These are phyloP conservation scores for Catharus bicknelli DNA, from an alignment of 2,113 vertebrate genomes.

Conservation along the genomic window DNA sequence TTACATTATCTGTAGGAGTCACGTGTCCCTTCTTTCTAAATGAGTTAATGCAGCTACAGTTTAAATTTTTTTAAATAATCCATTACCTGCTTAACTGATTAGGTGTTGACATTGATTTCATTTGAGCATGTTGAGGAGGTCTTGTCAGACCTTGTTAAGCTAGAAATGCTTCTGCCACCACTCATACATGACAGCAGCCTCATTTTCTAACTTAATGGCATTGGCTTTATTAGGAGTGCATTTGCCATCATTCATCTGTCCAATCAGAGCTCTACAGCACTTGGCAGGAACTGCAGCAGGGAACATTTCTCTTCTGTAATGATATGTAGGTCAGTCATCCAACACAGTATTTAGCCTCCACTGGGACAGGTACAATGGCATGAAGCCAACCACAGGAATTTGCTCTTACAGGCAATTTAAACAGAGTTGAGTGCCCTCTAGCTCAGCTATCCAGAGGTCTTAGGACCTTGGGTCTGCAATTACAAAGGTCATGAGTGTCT, in stretches of 20 bases:
- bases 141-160: conserved; percentile 59
- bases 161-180: conserved; percentile 57
- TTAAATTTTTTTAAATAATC: conserved; percentile 39
- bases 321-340: conserved; percentile 65
- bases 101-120: conserved; percentile 59
- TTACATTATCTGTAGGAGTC: conserved; percentile 20
- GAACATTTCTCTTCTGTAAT: conserved; percentile 45
- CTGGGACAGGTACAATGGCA: conserved; percentile 35
- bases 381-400: background rate
- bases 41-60: conserved; percentile 12
- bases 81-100: conserved; percentile 62
- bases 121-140: conserved; percentile 39
- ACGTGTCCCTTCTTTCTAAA: conserved; percentile 21
- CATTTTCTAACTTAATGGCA: conserved; percentile 59
- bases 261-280: conserved; percentile 40
- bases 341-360: conserved; percentile 20
- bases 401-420: background rate
- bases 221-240: conserved; percentile 28
- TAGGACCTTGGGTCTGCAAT: background rate
- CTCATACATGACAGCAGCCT: conserved; percentile 55
- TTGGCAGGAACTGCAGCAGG: conserved; percentile 44
- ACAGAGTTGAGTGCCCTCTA: background rate
- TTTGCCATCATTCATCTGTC: conserved; percentile 52
- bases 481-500: background rate
- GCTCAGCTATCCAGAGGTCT: background rate